Evolutionary conservation across 2,797 vertebrate genomes (phyloP).

Genomic region (Halcyon chelicuti): DNA sequence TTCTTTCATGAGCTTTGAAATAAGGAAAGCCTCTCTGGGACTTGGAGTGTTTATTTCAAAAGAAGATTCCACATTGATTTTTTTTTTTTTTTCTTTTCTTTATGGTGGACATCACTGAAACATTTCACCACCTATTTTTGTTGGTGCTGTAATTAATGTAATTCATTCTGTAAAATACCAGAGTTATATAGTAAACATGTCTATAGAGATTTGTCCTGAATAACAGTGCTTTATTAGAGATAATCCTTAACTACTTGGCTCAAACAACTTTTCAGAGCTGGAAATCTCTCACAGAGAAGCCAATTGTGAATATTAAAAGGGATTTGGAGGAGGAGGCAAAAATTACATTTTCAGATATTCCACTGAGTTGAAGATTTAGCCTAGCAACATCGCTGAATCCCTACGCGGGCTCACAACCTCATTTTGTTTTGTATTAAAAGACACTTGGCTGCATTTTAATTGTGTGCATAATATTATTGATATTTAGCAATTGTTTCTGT

Average conservation of each 20-base stretch:
- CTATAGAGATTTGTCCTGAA: background rate
- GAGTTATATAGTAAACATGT: background rate
- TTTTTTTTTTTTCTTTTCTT: background rate
- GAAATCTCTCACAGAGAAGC: constrained; percentile 8
- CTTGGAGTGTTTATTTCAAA: background rate
- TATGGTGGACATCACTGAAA: background rate
- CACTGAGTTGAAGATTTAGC: constrained; percentile 5
- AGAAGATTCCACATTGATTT: background rate
- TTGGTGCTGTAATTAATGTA: background rate
- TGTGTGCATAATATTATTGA: constrained; percentile 43
- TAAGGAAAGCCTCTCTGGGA: background rate
- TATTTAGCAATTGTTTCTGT: constrained; percentile 43
- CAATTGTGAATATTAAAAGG: constrained; percentile 40
- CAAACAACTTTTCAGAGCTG: constrained; percentile 17
- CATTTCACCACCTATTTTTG: background rate
- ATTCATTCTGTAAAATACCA: background rate
- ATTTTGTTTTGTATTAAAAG: constrained; percentile 3
- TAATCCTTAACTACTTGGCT: constrained; percentile 11
- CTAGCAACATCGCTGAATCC: background rate
- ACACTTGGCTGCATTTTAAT: constrained; percentile 31
- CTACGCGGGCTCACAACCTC: background rate
- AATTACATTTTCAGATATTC: constrained; percentile 28
- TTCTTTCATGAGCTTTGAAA: background rate
- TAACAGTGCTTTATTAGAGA: constrained; percentile 13
- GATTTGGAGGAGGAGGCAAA: constrained; percentile 22